Conservation (phyloP, 2,113 vertebrate species). For the Caranx melampygus region DNA sequence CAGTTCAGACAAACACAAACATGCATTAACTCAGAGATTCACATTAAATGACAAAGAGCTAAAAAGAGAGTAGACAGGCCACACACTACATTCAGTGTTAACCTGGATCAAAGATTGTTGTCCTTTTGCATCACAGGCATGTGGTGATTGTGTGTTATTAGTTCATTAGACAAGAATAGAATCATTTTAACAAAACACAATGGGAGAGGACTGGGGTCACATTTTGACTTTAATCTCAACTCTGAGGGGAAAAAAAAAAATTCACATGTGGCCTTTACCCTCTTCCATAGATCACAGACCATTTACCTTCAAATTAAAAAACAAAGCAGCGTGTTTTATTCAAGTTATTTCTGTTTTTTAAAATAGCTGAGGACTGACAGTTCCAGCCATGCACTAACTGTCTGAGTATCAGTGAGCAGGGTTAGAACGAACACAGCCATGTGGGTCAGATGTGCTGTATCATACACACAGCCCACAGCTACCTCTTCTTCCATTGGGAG, state of each 20-base stretch:
- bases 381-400: constrained; percentile 62
- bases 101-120: neutral
- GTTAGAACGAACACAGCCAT: constrained; percentile 55
- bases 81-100: constrained; percentile 17
- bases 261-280: no score
- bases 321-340: constrained; percentile 29
- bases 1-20: constrained; percentile 47
- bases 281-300: no score
- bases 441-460: constrained; percentile 62
- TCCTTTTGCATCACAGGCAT: constrained; percentile 10
- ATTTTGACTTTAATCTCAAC: neutral
- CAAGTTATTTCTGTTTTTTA: constrained; percentile 18
- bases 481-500: constrained; percentile 81
- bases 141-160: neutral
- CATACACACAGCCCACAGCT: constrained; percentile 81
- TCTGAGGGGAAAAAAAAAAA: no score
- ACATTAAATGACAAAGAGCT: constrained; percentile 30
- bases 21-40: constrained; percentile 46
- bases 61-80: constrained; percentile 24
- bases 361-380: constrained; percentile 13
- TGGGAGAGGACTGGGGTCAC: no score
- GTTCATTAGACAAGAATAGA: constrained; percentile 20
- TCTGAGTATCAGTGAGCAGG: constrained; percentile 54
- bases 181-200: constrained; percentile 10
- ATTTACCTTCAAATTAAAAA: constrained; percentile 41